Evolutionary conservation across 2,113 vertebrate species (phyloP).

Genomic region (Dermatemys mawii): DNA sequence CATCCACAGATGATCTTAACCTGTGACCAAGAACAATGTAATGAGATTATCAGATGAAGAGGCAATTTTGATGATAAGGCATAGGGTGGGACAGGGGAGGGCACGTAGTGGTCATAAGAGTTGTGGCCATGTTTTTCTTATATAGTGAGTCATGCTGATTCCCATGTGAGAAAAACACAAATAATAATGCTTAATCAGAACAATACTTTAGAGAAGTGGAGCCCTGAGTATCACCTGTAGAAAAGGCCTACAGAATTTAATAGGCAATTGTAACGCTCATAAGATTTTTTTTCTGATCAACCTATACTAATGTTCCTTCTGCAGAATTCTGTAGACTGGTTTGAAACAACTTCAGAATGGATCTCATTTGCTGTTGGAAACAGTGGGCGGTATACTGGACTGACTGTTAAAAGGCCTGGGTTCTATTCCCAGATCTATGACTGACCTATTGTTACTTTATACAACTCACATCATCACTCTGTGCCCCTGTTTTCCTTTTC

Average conservation of each 20-base stretch:
- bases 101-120: not conserved
- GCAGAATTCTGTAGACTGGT: not conserved
- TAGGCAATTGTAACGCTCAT: not conserved
- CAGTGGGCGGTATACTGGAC: not conserved
- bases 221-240: rapidly evolving
- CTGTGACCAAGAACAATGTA: constrained; percentile 19
- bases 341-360: not conserved
- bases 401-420: not conserved
- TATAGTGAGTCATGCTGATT: not conserved
- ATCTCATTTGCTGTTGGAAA: rapidly evolving
- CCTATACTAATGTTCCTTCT: rapidly evolving
- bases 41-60: constrained; percentile 30
- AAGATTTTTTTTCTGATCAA: not conserved
- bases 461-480: not conserved
- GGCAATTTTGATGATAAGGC: constrained; percentile 31
- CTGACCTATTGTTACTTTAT: not conserved
- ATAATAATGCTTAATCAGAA: not conserved
- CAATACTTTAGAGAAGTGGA: not conserved
- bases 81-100: not conserved
- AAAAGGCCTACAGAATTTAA: not conserved
- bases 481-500: not conserved
- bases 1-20: constrained; percentile 34
- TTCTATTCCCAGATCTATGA: not conserved
- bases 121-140: not conserved
- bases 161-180: not conserved